A percentile compares a stretch with the other conserved stretches of the same genome.
These are phyloP conservation scores for Drosophila nigrodunni DNA, from an alignment of 1,140 invertebrate genomes.

Conservation along the genomic window DNA sequence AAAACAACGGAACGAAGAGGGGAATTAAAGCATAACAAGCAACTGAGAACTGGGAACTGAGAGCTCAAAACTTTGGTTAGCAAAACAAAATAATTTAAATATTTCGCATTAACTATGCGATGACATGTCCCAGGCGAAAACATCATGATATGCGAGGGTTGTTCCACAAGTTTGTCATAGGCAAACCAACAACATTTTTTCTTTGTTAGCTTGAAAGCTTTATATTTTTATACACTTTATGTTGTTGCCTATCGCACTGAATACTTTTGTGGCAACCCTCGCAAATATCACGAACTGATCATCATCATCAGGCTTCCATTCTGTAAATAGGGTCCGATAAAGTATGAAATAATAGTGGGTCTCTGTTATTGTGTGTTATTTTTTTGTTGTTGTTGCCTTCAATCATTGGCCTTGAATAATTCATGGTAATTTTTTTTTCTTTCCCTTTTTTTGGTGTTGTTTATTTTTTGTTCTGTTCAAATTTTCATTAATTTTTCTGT, in stretches of 20 bases:
- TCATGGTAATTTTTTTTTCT: slow-evolving; percentile 72
- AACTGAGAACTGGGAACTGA: not conserved
- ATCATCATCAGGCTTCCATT: slow-evolving; percentile 15
- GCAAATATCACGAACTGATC: slow-evolving; percentile 12
- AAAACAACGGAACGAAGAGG: not conserved
- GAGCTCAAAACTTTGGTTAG: slow-evolving; percentile 14
- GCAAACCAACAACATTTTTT: too few species aligned
- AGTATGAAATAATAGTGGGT: slow-evolving; percentile 53
- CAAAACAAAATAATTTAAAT: slow-evolving; percentile 78
- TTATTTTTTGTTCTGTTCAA: slow-evolving; percentile 39
- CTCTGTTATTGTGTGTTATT: slow-evolving; percentile 38
- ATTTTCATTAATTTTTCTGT: slow-evolving; percentile 66
- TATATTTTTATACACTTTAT: too few species aligned
- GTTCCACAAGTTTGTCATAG: not conserved
- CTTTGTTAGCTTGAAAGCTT: too few species aligned
- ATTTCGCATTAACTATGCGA: slow-evolving; percentile 55
- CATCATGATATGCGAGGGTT: slow-evolving; percentile 34
- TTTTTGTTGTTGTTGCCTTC: slow-evolving; percentile 6
- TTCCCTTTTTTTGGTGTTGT: slow-evolving; percentile 14
- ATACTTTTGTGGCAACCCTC: slow-evolving; percentile 3
- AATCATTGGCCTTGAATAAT: slow-evolving; percentile 76
- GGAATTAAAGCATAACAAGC: slow-evolving; percentile 5
- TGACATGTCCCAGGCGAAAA: not conserved
- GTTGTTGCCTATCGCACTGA: too few species aligned
- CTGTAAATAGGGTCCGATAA: slow-evolving; percentile 25